These are phyloP conservation scores for Rapana venosa DNA, from an alignment of 2,888 invertebrate genomes.

Conservation along the genomic window DNA sequence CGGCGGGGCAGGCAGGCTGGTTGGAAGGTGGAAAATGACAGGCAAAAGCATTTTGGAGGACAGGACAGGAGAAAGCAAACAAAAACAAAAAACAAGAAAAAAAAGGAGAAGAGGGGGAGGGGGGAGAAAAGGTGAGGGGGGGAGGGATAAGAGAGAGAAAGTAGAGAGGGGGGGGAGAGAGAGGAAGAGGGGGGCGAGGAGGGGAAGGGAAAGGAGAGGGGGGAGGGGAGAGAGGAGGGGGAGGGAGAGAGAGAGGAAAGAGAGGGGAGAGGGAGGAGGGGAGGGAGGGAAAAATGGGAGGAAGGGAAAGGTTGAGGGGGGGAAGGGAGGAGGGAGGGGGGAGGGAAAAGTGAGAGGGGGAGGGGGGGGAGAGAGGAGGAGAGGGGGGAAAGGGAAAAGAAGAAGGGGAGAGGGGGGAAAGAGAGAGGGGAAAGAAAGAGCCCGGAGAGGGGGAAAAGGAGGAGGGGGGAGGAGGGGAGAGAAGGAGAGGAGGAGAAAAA, in stretches of 20 bases:
- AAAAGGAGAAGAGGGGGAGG: neutral
- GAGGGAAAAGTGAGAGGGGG: neutral
- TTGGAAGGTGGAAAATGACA: too few species aligned
- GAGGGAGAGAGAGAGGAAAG: neutral
- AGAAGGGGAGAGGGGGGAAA: slow-evolving; percentile 10
- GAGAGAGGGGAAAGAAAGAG: neutral
- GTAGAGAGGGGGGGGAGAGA: neutral
- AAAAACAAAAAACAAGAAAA: neutral
- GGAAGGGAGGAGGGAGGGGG: neutral
- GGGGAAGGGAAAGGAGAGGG: neutral
- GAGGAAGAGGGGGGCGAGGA: neutral
- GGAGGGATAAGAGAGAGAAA: too few species aligned
- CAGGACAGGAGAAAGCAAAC: too few species aligned
- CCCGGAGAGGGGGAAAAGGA: neutral
- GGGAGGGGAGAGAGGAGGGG: neutral
- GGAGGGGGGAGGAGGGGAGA: neutral
- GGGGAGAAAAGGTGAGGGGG: too few species aligned
- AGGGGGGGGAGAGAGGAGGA: neutral
- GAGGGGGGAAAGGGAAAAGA: neutral
- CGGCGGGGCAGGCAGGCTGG: too few species aligned
- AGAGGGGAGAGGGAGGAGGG: too few species aligned
- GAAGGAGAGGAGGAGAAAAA: neutral
- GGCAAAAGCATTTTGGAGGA: too few species aligned
- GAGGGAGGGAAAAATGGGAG: too few species aligned
- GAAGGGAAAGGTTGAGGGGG: too few species aligned